Base-by-base conservation (phyloP, 2,113 vertebrate species). In the Carassius carassius region DNA sequence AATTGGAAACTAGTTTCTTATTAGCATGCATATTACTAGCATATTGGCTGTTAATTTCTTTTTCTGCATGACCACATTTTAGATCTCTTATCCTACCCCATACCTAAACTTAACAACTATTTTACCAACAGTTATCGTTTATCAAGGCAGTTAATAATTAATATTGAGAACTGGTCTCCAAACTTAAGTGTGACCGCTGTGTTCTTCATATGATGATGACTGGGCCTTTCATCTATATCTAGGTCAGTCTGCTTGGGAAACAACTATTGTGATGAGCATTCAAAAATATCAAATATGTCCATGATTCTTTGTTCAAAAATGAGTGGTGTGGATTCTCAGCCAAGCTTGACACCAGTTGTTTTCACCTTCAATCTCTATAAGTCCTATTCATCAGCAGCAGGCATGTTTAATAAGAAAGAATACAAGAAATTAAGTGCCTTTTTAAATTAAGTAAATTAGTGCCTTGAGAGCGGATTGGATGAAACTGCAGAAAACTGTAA, bases 281-380 rank as follows among this genome's bases (percentile, higher is more conserved):
- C 63, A 78, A 82, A 82, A 35, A 73, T 78, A n/a, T 41, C 12
- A 74, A 80, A 82, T 88, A 83, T 75, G 65, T 44, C 63, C 63
- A 85, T 58, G 21, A 73, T 74, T 83, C 32, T 56, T 85, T 77
- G 69, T 65, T 83, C 25, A 74, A 35, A 47, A 65, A 77, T 41
- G 32, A 16, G 29, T 77, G 49, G 3, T 58, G 25, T 54, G 23
- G 75, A 77, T 32, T 56, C 25, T 56, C 67, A 79, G 69, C 63
- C 25, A 32, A 56, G 54, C 77, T 79, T 70, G 19, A 86, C 77
- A 81, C 23, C 23, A 69, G 41, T 29, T 69, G 41, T n/a, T 51
- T 84, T 84, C 69, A 84, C 82, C 78, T 82, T 63, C 32, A 85
- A 65, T 56, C 44, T 47, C 41, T 75, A 23, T 65, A 14, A 60